These are phyloP conservation scores for Zootermopsis nevadensis DNA, from an alignment of 2,888 invertebrate species.

Conservation along the genomic window DNA sequence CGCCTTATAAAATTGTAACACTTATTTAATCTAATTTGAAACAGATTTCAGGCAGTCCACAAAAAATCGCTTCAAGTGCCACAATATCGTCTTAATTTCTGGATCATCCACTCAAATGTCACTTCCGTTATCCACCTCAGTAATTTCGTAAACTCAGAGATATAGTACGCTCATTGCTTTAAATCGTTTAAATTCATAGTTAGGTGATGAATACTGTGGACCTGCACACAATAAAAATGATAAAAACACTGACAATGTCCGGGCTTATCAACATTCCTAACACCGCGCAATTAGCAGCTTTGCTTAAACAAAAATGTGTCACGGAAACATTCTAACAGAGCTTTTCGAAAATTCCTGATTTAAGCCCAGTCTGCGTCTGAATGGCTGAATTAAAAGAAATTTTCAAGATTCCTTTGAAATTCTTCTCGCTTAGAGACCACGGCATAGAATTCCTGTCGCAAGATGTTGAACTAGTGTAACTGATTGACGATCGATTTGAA, in stretches of 20 bases:
- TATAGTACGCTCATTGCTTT: too few species aligned
- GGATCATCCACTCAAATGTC: too few species aligned
- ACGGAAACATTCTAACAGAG: background rate
- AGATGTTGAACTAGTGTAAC: background rate
- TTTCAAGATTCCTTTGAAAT: background rate
- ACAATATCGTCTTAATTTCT: too few species aligned
- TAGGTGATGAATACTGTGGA: background rate
- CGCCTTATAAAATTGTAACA: too few species aligned
- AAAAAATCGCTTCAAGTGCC: too few species aligned
- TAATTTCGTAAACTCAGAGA: too few species aligned
- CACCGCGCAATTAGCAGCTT: background rate
- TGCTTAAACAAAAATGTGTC: background rate
- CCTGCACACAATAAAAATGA: background rate
- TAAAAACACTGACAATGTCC: background rate
- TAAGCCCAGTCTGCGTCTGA: background rate
- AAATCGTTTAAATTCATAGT: too few species aligned
- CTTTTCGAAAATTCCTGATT: background rate
- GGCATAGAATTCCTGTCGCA: background rate
- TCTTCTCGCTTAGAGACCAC: background rate
- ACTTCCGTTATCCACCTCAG: too few species aligned
- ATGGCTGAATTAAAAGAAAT: constrained; percentile 10
- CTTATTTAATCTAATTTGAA: too few species aligned
- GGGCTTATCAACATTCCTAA: background rate
- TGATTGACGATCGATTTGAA: background rate
- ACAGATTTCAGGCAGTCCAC: too few species aligned